Percentiles rank a stretch among this genome's conserved stretches.
These are phyloP conservation scores for Liolophura sinensis DNA, from an alignment of 1,140 invertebrate species.

Conservation along the genomic window DNA sequence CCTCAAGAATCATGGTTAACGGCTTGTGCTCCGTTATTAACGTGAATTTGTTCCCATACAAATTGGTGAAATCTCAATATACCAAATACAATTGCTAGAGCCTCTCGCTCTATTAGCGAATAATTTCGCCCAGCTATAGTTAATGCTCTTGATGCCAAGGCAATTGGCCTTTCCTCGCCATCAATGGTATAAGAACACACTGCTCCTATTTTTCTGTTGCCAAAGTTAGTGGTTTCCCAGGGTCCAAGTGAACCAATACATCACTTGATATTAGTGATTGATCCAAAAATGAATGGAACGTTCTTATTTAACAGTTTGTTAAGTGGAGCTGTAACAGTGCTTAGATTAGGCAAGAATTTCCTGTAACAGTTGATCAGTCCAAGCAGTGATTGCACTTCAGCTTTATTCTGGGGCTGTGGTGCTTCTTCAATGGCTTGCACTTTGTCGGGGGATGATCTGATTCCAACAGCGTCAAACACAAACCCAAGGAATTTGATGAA, in stretches of 20 bases:
- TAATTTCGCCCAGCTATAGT: slow-evolving; percentile 51
- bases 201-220: slow-evolving; percentile 25
- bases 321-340: slow-evolving; percentile 8
- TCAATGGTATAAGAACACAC: slow-evolving; percentile 22
- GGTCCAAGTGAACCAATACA: slow-evolving; percentile 18
- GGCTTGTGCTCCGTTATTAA: slow-evolving; percentile 51
- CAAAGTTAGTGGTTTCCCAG: slow-evolving; percentile 9
- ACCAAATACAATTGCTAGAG: slow-evolving; percentile 52
- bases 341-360: slow-evolving; percentile 14
- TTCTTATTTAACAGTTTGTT: slow-evolving; percentile 15
- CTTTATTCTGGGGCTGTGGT: slow-evolving; percentile 12
- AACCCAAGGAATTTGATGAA: too few relatives aligned
- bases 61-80: slow-evolving; percentile 54
- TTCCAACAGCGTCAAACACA: too few relatives aligned
- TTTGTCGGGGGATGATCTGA: neutral
- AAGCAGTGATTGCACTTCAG: slow-evolving; percentile 27
- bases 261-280: slow-evolving; percentile 10
- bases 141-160: slow-evolving; percentile 50
- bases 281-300: slow-evolving; percentile 7
- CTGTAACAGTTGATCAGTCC: slow-evolving; percentile 25
- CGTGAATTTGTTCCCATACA: slow-evolving; percentile 47
- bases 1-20: slow-evolving; percentile 49
- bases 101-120: slow-evolving; percentile 60
- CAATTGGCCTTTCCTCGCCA: slow-evolving; percentile 37
- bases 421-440: neutral